Conservation (phyloP, 2,113 vertebrate species). For the Andinoacara biseriatus region DNA sequence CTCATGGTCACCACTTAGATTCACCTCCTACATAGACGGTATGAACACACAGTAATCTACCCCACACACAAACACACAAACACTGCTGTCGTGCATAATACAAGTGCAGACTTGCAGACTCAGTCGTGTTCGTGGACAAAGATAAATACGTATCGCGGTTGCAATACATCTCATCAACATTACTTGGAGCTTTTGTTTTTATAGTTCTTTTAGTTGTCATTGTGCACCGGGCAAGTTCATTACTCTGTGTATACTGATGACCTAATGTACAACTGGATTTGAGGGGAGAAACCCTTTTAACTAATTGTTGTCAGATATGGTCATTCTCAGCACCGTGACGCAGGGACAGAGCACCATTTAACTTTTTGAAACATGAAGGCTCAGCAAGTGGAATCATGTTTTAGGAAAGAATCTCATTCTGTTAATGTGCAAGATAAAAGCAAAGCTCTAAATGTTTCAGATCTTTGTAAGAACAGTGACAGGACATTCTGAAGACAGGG, state of each 20-base stretch:
- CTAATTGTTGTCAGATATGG: neutral
- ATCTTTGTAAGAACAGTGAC: accelerated
- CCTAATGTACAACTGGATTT: neutral
- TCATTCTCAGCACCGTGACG: neutral
- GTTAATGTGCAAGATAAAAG: neutral
- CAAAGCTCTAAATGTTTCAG: neutral
- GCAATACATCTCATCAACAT: neutral
- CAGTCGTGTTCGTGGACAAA: neutral
- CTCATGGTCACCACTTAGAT: conserved; percentile 24
- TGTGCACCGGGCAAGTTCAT: neutral
- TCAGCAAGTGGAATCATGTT: neutral
- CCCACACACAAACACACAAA: neutral
- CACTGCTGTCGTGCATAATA: neutral
- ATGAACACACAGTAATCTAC: neutral
- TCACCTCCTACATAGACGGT: conserved; percentile 34
- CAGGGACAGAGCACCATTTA: neutral
- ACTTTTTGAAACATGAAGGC: neutral
- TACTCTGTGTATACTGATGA: neutral
- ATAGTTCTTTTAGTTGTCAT: neutral
- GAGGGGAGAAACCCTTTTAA: too few relatives aligned
- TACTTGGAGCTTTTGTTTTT: neutral
- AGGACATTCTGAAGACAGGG: neutral
- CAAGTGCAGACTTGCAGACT: neutral
- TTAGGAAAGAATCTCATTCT: neutral
- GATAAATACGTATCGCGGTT: neutral